Evolutionary conservation across 2,888 invertebrate genomes (phyloP), one percentile per base, ranked within the genome.

Genomic region (Pantelozetes paolii): DNA sequence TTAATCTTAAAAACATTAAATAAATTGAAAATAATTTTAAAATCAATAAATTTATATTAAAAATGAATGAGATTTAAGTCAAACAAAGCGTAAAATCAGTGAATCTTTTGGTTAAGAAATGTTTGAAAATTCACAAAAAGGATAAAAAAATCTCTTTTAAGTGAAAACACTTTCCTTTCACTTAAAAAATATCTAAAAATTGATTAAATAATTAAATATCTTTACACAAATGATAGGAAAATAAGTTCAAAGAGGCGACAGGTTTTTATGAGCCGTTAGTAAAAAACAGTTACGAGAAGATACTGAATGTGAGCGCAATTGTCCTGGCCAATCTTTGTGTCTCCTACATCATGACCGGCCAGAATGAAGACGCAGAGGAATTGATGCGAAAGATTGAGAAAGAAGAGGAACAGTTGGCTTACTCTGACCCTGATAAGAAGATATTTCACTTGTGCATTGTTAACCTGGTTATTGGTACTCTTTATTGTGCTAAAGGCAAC

Each of bases 251-350:
- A 81, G 97, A 99, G 84, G 94, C 98, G 0, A 91, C 95, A 0
- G 94, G 92, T 62, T 99, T 99, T 83, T 99, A 99, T 82, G 98
- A 98, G 80, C 96, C 97, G 0, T 91, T 98, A 74, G 96, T 99
- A 0, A 92, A 94, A 79, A 95, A 95, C 81, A 91, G 91, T 83
- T 94, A 90, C 79, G 92, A 94, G 77, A 92, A 84, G 78, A 91
- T 99, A 80, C 85, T 99, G 82, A 90, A 91, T 78, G 90, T 98
- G 15, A 94, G 95, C 80, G 96, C 99, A n/a, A 94, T 98, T 48
- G 96, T 99, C 57, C 85, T 99, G 80, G 99, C 98, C 28, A 99
- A 99, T 83, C 85, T 99, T 42, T 99, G 99, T 82, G 98, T 98
- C 1, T 95, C 97, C 23, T 99, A 99, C 82, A 97, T 99, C 79